Conservation (phyloP, 2,888 invertebrate genomes). For the Mamestra brassicae region DNA sequence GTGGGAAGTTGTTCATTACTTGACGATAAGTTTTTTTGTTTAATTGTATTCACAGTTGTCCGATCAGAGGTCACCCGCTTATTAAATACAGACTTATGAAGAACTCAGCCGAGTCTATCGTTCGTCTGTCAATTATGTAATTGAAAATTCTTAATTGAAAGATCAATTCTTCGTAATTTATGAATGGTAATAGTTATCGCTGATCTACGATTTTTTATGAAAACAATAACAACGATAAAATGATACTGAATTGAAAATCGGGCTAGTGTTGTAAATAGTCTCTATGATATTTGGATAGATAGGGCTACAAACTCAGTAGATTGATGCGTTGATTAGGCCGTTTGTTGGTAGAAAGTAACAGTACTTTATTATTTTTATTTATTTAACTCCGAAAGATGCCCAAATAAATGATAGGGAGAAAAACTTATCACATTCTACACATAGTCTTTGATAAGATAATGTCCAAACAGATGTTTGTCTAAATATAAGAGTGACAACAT, state of each 20-base stretch:
- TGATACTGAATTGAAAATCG: neutral
- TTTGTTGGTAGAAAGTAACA: neutral
- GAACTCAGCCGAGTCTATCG: neutral
- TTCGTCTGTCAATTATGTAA: neutral
- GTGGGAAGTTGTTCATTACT: slow-evolving; percentile 32
- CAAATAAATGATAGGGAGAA: slow-evolving; percentile 9
- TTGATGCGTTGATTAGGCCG: neutral
- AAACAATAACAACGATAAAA: neutral
- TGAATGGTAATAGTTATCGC: neutral
- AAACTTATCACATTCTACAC: slow-evolving; percentile 27
- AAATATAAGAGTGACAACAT: slow-evolving; percentile 14
- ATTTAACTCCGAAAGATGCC: slow-evolving; percentile 13
- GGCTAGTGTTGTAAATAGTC: neutral
- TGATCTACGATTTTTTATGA: neutral
- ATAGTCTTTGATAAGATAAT: slow-evolving; percentile 46
- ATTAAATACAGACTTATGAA: neutral
- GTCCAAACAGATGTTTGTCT: slow-evolving; percentile 19
- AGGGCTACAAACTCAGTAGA: neutral
- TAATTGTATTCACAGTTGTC: slow-evolving; percentile 16
- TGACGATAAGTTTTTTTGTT: slow-evolving; percentile 1
- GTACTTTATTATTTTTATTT: slow-evolving; percentile 12
- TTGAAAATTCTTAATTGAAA: neutral
- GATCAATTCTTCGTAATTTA: neutral
- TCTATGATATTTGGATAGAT: neutral
- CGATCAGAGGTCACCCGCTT: slow-evolving; percentile 14